phyloP scores from a whole-genome alignment of 2,797 vertebrate species.

The Micromesistius poutassou region DNA sequence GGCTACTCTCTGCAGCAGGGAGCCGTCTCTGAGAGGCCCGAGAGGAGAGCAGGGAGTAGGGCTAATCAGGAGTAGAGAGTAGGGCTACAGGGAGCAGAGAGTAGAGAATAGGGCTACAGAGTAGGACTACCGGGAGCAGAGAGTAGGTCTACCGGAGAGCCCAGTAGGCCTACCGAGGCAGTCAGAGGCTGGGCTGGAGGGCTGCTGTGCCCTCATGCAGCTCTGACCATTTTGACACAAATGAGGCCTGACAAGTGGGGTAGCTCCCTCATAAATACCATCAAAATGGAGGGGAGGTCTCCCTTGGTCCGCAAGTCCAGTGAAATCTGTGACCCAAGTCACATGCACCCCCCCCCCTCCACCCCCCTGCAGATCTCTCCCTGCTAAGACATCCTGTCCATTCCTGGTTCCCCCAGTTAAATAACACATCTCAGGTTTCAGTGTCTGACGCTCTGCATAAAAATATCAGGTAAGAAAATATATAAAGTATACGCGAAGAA shows the following conservation, averaged over 20 bases:
- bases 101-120: constrained; percentile 61
- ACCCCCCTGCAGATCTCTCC: constrained; percentile 44
- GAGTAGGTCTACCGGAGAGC: constrained; percentile 60
- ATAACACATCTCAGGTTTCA: constrained; percentile 1
- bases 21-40: constrained; percentile 8
- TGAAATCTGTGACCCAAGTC: constrained; percentile 57
- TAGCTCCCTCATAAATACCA: constrained; percentile 79
- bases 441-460: background rate
- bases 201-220: constrained; percentile 75
- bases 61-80: constrained; percentile 39
- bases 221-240: constrained; percentile 82
- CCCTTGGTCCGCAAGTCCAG: constrained; percentile 61
- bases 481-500: background rate
- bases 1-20: constrained; percentile 47
- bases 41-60: background rate
- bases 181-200: constrained; percentile 62
- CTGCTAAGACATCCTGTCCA: constrained; percentile 16
- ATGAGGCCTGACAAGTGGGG: constrained; percentile 77
- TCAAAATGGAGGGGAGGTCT: constrained; percentile 72
- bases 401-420: background rate
- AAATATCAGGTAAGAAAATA: background rate
- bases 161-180: constrained; percentile 53
- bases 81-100: constrained; percentile 52
- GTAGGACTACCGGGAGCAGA: constrained; percentile 67
- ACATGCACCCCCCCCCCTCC: constrained; percentile 55